Conservation (phyloP, 2,888 invertebrate genomes). For the Lagria hirta region DNA sequence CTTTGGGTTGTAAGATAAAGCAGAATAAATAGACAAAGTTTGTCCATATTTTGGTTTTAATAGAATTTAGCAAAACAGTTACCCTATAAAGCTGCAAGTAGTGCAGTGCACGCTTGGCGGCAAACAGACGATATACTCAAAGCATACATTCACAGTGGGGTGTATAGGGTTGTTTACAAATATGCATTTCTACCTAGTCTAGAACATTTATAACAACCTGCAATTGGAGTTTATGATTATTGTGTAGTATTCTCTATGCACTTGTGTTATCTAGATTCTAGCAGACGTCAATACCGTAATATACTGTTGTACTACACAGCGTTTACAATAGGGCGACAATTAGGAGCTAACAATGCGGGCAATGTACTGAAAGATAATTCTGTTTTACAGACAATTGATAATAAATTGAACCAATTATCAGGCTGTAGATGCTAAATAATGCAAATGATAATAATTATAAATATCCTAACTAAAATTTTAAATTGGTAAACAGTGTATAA, state of each 20-base stretch:
- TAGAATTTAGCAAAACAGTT: conserved; percentile 35
- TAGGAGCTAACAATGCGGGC: too few species aligned
- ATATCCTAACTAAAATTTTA: too few species aligned
- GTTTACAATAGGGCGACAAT: too few species aligned
- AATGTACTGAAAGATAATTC: too few species aligned
- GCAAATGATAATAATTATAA: too few species aligned
- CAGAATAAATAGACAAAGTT: conserved; percentile 31
- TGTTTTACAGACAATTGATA: too few species aligned
- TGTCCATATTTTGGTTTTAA: conserved; percentile 34
- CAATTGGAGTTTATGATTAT: conserved; percentile 38
- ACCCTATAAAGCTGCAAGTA: conserved; percentile 32
- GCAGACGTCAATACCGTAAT: conserved; percentile 11
- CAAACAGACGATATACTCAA: conserved; percentile 4
- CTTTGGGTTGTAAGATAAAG: conserved; percentile 17
- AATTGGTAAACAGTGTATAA: too few species aligned
- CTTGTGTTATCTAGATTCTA: conserved; percentile 12
- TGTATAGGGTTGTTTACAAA: conserved; percentile 2
- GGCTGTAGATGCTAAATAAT: too few species aligned
- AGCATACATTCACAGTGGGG: conserved; percentile 4
- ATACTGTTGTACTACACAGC: too few species aligned
- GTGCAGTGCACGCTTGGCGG: conserved; percentile 17
- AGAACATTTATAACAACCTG: conserved; percentile 29
- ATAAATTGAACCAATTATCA: too few species aligned
- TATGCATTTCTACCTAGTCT: conserved; percentile 3
- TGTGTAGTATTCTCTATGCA: conserved; percentile 31